Percentiles rank a stretch among this genome's conserved stretches.
These are phyloP conservation scores for Galerucella calmariensis DNA, from an alignment of 2,888 invertebrate species.

Conservation along the genomic window DNA sequence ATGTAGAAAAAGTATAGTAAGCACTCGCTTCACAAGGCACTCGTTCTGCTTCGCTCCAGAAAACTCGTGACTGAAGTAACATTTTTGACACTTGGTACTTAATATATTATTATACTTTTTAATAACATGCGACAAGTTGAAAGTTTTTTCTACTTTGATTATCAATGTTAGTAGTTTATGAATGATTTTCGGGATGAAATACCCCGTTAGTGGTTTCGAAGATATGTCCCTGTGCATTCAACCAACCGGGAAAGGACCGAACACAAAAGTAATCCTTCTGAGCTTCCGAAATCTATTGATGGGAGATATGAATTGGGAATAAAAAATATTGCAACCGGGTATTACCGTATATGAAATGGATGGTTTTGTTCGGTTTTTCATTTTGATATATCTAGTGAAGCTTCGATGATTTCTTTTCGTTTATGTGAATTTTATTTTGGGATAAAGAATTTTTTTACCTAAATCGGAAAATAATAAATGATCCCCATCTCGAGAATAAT, in stretches of 20 bases:
- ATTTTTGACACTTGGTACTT: no score
- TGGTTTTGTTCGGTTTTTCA: conserved; percentile 4
- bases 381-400: not conserved
- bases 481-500: no score
- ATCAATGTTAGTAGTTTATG: no score
- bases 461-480: no score
- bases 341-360: conserved; percentile 13
- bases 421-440: not conserved
- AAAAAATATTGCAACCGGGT: conserved; percentile 29
- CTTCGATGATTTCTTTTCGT: not conserved
- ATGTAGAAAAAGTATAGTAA: no score
- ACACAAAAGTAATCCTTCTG: conserved; percentile 37
- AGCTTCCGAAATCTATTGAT: conserved; percentile 30
- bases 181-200: not conserved
- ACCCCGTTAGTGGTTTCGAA: not conserved
- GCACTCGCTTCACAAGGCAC: no score
- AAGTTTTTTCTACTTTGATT: no score
- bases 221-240: conserved; percentile 8
- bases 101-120: no score
- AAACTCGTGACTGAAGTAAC: no score
- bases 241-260: conserved; percentile 31
- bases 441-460: no score
- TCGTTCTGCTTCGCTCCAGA: no score
- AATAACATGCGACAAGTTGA: no score
- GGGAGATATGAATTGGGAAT: conserved; percentile 30